phyloP scores from a whole-genome alignment of 2,113 vertebrate species.

The Channa argus region DNA sequence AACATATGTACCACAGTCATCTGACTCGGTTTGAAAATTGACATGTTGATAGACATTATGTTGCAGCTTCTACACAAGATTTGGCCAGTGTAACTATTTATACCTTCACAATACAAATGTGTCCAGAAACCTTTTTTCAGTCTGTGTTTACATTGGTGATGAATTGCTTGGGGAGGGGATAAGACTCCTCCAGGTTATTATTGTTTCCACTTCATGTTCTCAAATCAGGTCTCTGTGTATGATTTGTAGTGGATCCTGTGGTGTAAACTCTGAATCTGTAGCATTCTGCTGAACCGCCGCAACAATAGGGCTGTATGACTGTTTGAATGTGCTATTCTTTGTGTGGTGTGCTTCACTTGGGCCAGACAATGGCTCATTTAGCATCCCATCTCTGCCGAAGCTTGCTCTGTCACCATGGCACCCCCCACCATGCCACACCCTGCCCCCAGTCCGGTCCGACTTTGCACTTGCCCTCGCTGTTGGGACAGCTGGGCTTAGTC shows the following conservation, averaged over 20 bases:
- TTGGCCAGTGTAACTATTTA: background rate
- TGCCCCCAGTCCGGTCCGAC: slow-evolving; percentile 69
- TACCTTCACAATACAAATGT: too few species aligned
- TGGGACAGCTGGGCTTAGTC: slow-evolving; percentile 71
- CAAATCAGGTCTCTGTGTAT: background rate
- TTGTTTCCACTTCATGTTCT: background rate
- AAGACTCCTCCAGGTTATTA: background rate
- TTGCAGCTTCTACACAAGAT: background rate
- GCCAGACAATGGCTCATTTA: slow-evolving; percentile 85
- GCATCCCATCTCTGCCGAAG: slow-evolving; percentile 74
- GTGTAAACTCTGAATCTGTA: slow-evolving; percentile 49
- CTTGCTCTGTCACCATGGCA: slow-evolving; percentile 74
- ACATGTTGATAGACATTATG: background rate
- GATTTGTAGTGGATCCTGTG: slow-evolving; percentile 47
- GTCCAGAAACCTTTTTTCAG: too few species aligned
- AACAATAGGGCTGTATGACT: slow-evolving; percentile 83
- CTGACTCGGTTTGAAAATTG: slow-evolving; percentile 15
- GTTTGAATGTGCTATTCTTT: slow-evolving; percentile 83
- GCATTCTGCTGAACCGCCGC: slow-evolving; percentile 40
- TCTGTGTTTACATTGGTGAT: slow-evolving; percentile 2
- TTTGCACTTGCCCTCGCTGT: slow-evolving; percentile 73
- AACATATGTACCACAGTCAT: background rate
- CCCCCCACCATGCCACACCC: slow-evolving; percentile 70
- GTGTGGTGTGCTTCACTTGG: slow-evolving; percentile 82
- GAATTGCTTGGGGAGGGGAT: background rate